phyloP scores from a whole-genome alignment of 2,113 vertebrate species.

The Lophius piscatorius region DNA sequence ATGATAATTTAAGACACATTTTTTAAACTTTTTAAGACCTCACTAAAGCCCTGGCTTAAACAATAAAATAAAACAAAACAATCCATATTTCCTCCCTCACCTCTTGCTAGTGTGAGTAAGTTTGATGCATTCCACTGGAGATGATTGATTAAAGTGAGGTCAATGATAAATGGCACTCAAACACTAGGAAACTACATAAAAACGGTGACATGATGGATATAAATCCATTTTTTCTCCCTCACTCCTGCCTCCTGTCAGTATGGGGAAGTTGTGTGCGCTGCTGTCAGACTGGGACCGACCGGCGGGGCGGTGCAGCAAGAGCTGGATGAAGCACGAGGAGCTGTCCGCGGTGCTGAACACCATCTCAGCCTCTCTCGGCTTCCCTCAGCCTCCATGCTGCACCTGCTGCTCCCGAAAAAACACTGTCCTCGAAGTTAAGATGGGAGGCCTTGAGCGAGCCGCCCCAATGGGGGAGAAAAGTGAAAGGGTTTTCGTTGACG shows the following conservation, averaged over 20 bases:
- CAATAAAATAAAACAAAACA: too few species aligned
- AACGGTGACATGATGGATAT: not conserved
- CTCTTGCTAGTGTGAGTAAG: too few species aligned
- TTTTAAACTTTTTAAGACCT: too few species aligned
- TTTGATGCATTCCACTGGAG: slow-evolving; percentile 46
- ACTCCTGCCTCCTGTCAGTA: slow-evolving; percentile 4
- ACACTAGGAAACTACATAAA: too few species aligned
- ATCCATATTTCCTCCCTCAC: too few species aligned
- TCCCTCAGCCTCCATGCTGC: not conserved
- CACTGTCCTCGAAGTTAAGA: slow-evolving; percentile 25
- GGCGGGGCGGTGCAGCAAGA: slow-evolving; percentile 43
- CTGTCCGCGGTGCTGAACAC: slow-evolving; percentile 88
- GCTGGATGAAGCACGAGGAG: slow-evolving; percentile 26
- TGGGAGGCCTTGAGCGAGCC: slow-evolving; percentile 24
- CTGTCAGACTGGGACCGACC: slow-evolving; percentile 59
- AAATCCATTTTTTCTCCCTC: slow-evolving; percentile 5
- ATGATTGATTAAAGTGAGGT: slow-evolving; percentile 54
- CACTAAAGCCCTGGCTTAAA: too few species aligned
- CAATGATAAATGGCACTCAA: slow-evolving; percentile 3
- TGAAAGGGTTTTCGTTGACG: slow-evolving; percentile 79
- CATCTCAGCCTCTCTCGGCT: slow-evolving; percentile 4
- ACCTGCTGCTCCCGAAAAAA: not conserved
- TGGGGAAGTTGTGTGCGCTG: slow-evolving; percentile 18
- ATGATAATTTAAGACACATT: too few species aligned
- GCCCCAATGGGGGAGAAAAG: slow-evolving; percentile 56